Percentiles rank a stretch among this genome's conserved stretches.
These are phyloP conservation scores for Epinotia bilunana DNA, from an alignment of 2,888 invertebrate genomes.

Conservation along the genomic window DNA sequence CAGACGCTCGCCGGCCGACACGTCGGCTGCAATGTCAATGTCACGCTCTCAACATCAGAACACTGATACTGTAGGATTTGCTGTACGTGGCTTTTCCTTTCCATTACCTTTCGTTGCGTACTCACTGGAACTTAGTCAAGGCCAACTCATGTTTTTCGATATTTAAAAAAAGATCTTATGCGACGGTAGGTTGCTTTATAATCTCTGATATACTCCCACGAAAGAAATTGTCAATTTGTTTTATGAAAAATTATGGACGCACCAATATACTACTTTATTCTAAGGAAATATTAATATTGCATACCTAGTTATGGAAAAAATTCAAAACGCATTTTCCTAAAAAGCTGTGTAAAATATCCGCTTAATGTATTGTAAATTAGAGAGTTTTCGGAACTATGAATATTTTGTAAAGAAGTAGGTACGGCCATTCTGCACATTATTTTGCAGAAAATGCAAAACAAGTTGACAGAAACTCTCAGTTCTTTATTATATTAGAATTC, in stretches of 20 bases:
- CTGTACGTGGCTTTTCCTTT: neutral
- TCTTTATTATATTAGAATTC: neutral
- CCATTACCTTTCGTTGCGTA: neutral
- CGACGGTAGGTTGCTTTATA: neutral
- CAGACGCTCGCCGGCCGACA: conserved; percentile 44
- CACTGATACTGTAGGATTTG: conserved; percentile 33
- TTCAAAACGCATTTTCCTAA: neutral
- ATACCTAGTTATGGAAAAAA: neutral
- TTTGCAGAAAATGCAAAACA: conserved; percentile 1
- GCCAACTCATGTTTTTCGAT: neutral
- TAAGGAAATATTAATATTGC: neutral
- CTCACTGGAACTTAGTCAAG: neutral
- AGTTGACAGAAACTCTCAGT: neutral
- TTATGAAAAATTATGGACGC: neutral
- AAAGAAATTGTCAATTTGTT: neutral
- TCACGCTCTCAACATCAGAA: conserved; percentile 58
- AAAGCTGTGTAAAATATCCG: neutral
- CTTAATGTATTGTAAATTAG: neutral
- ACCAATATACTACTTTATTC: neutral
- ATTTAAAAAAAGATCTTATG: neutral
- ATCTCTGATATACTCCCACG: neutral
- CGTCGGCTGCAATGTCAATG: conserved; percentile 66
- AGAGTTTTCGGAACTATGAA: neutral
- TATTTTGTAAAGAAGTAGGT: neutral
- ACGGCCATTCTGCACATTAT: neutral